A percentile compares a stretch with the other conserved stretches of the same genome.
These are phyloP conservation scores for Tupiocoris notatus DNA, from an alignment of 2,888 invertebrate genomes.

Conservation along the genomic window DNA sequence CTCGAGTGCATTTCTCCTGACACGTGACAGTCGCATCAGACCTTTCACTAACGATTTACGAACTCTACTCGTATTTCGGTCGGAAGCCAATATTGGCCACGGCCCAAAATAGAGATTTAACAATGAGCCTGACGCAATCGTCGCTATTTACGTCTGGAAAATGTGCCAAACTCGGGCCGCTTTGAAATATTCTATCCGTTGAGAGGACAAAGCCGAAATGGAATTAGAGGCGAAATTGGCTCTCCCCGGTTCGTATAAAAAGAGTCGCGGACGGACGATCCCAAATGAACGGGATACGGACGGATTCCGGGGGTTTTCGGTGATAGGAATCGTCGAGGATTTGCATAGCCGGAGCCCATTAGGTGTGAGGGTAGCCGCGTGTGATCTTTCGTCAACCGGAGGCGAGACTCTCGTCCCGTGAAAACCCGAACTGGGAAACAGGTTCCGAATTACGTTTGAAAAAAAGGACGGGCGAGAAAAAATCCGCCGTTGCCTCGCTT, in stretches of 20 bases:
- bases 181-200: background rate
- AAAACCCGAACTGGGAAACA: background rate
- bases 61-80: too few species aligned
- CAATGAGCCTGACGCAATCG: background rate
- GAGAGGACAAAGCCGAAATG: background rate
- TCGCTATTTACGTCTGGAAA: background rate
- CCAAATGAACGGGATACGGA: background rate
- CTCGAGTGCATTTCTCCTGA: too few species aligned
- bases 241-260: background rate
- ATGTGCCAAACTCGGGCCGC: background rate
- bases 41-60: too few species aligned
- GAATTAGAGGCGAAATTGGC: background rate
- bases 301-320: background rate
- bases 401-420: too few species aligned
- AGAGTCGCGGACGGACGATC: background rate
- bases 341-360: background rate
- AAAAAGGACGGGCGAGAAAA: background rate
- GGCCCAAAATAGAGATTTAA: background rate
- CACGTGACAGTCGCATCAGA: too few species aligned
- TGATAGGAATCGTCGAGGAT: background rate
- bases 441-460: background rate
- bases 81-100: background rate
- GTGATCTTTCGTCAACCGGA: background rate
- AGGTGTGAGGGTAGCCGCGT: background rate
- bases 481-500: background rate